These are phyloP conservation scores for Bagarius yarrelli DNA, from an alignment of 2,113 vertebrate genomes.

Conservation along the genomic window DNA sequence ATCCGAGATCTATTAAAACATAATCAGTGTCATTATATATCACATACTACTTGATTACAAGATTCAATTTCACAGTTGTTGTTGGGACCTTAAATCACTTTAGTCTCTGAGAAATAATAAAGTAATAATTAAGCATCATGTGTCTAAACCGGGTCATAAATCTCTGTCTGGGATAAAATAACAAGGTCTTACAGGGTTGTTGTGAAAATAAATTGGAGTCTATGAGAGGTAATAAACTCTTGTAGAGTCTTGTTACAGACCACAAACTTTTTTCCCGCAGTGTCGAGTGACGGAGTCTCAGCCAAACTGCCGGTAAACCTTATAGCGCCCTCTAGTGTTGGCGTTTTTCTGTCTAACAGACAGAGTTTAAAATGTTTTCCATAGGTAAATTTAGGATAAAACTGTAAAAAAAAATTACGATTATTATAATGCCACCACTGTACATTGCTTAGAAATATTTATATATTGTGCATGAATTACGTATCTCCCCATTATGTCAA, in stretches of 20 bases:
- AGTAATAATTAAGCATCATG: not conserved
- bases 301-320: not conserved
- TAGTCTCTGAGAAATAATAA: not conserved
- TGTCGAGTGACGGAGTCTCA: not conserved
- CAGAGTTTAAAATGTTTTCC: no score
- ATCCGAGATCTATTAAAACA: no score
- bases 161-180: not conserved
- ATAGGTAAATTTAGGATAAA: no score
- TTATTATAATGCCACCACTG: no score
- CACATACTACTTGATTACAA: no score
- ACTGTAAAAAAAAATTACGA: no score
- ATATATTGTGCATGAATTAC: no score
- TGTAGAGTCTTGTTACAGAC: constrained; percentile 2
- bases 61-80: no score
- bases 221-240: not conserved
- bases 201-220: constrained; percentile 2
- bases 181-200: not conserved
- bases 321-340: constrained; percentile 9
- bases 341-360: no score
- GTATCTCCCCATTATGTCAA: no score
- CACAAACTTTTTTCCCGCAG: not conserved
- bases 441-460: no score
- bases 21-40: no score
- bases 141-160: not conserved
- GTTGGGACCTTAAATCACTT: not conserved